Evolutionary conservation across 2,888 invertebrate species (phyloP).

Genomic region (Agrotis clavis): DNA sequence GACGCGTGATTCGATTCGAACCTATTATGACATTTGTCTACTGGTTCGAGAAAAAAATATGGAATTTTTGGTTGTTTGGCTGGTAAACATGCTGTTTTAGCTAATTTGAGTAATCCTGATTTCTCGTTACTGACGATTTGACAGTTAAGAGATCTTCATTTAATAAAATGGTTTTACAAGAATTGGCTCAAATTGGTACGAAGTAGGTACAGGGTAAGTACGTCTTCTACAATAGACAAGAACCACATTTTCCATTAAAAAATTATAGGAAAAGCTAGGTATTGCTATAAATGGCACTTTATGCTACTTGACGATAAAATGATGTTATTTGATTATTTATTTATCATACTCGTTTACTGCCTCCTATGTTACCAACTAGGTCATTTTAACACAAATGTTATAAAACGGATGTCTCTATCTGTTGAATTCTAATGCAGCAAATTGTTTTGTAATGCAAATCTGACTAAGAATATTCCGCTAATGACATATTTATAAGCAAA

Average conservation of each 20-base stretch:
- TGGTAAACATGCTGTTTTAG: background rate
- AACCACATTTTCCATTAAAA: background rate
- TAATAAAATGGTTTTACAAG: background rate
- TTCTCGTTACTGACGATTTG: background rate
- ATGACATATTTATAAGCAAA: slow-evolving; percentile 18
- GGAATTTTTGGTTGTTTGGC: background rate
- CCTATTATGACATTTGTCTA: background rate
- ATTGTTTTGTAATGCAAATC: slow-evolving; percentile 45
- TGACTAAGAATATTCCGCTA: slow-evolving; percentile 16
- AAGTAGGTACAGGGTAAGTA: background rate
- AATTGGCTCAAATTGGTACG: background rate
- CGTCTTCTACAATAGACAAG: background rate
- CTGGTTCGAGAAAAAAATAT: background rate
- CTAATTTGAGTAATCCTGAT: background rate
- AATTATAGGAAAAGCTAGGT: background rate
- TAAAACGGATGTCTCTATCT: slow-evolving; percentile 49
- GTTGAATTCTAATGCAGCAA: slow-evolving; percentile 43
- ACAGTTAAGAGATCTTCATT: background rate
- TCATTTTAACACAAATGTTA: slow-evolving; percentile 16
- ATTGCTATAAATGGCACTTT: no score
- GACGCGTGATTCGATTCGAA: background rate
- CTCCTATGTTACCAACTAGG: background rate
- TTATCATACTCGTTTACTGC: background rate
- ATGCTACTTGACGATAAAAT: background rate
- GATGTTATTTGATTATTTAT: background rate